phyloP scores from a whole-genome alignment of 1,140 invertebrate species.

The Eubasilissa regina region DNA sequence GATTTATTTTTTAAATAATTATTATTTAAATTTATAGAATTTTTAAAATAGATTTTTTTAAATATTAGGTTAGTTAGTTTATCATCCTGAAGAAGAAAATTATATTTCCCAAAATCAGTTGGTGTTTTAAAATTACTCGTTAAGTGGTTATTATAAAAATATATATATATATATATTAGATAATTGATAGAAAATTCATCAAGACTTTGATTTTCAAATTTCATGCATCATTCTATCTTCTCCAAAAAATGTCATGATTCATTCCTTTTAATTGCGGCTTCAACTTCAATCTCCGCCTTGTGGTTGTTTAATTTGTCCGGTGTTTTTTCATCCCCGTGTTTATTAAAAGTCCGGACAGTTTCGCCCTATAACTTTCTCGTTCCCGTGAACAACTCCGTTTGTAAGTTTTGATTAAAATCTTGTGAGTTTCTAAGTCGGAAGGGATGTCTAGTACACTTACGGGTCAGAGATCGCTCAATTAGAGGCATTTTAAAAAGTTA shows the following conservation, averaged over 20 bases:
- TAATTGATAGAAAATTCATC: background rate
- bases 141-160: too few relatives aligned
- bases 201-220: too few relatives aligned
- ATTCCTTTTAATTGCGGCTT: background rate
- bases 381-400: slow-evolving; percentile 1
- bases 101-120: too few relatives aligned
- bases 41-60: too few relatives aligned
- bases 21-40: too few relatives aligned
- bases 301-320: background rate
- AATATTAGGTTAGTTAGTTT: too few relatives aligned
- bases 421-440: background rate
- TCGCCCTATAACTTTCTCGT: background rate
- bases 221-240: too few relatives aligned
- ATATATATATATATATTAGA: too few relatives aligned
- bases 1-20: too few relatives aligned
- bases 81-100: too few relatives aligned
- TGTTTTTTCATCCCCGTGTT: slow-evolving; percentile 5
- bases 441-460: background rate
- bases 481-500: slow-evolving; percentile 6
- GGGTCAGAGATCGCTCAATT: slow-evolving; percentile 11
- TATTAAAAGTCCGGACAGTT: slow-evolving; percentile 3
- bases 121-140: too few relatives aligned
- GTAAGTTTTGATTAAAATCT: slow-evolving; percentile 28
- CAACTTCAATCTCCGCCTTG: background rate
- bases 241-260: too few relatives aligned